These are phyloP conservation scores for Leptobrachium ailaonicum DNA, from an alignment of 2,113 vertebrate genomes.

Conservation along the genomic window DNA sequence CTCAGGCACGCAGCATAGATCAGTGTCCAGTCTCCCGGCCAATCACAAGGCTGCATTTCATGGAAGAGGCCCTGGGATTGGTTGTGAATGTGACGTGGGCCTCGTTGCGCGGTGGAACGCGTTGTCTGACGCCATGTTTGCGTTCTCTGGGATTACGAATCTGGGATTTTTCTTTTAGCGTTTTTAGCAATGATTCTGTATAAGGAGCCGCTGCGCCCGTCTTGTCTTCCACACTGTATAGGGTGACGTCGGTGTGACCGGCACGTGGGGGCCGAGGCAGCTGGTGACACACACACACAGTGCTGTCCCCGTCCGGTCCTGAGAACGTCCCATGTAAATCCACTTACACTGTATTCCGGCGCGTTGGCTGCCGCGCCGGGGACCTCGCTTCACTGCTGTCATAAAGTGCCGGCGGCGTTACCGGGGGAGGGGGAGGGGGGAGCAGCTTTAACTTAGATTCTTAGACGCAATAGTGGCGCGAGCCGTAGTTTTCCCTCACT, in stretches of 20 bases:
- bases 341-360: not conserved
- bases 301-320: not conserved
- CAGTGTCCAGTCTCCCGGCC: not conserved
- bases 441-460: too few species aligned
- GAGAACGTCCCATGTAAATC: not conserved
- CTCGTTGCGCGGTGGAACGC: not conserved
- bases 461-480: not conserved
- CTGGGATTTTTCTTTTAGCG: constrained; percentile 20
- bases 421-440: not conserved
- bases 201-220: constrained; percentile 10
- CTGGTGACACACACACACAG: too few species aligned
- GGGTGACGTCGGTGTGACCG: too few species aligned
- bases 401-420: not conserved
- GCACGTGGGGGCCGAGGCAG: too few species aligned
- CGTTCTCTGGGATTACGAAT: constrained; percentile 25
- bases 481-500: not conserved
- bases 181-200: constrained; percentile 22
- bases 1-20: not conserved
- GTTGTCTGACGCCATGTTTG: not conserved
- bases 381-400: not conserved
- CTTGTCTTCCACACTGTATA: constrained; percentile 34
- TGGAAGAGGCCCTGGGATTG: not conserved
- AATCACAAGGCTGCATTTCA: not conserved
- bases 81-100: not conserved
- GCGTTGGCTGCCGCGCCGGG: not conserved